phyloP scores from a whole-genome alignment of 1,140 invertebrate genomes.

The Pogonomyrmex californicus region DNA sequence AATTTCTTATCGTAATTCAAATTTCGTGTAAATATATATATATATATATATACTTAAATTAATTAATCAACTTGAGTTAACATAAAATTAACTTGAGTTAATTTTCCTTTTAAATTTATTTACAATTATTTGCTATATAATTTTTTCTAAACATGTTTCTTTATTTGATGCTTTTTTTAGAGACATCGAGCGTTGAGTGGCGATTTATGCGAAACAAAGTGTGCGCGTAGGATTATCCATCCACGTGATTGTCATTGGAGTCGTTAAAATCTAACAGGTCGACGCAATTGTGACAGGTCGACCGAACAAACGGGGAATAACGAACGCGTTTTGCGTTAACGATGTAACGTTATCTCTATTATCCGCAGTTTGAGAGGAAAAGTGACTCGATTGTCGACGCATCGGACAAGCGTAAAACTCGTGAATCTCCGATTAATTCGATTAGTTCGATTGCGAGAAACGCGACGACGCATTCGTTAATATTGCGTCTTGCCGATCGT shows the following conservation, averaged over 20 bases:
- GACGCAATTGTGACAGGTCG: neutral
- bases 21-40: neutral
- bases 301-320: slow-evolving; percentile 44
- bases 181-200: neutral
- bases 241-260: slow-evolving; percentile 34
- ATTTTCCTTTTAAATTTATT: neutral
- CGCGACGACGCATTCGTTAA: slow-evolving; percentile 20
- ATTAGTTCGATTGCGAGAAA: slow-evolving; percentile 42
- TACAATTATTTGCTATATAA: neutral
- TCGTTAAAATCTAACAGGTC: slow-evolving; percentile 27
- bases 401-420: neutral
- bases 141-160: neutral
- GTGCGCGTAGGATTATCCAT: slow-evolving; percentile 5
- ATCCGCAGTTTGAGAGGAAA: slow-evolving; percentile 36
- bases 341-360: slow-evolving; percentile 50
- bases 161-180: neutral
- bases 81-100: neutral
- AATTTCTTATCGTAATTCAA: neutral
- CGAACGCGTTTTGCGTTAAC: slow-evolving; percentile 45
- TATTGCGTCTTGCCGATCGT: slow-evolving; percentile 45
- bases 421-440: slow-evolving; percentile 39
- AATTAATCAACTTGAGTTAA: too few relatives aligned
- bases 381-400: slow-evolving; percentile 34
- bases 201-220: slow-evolving; percentile 10
- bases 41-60: neutral